Evolutionary conservation across 2,888 invertebrate species (phyloP).

Genomic region (Hermodice carunculata): DNA sequence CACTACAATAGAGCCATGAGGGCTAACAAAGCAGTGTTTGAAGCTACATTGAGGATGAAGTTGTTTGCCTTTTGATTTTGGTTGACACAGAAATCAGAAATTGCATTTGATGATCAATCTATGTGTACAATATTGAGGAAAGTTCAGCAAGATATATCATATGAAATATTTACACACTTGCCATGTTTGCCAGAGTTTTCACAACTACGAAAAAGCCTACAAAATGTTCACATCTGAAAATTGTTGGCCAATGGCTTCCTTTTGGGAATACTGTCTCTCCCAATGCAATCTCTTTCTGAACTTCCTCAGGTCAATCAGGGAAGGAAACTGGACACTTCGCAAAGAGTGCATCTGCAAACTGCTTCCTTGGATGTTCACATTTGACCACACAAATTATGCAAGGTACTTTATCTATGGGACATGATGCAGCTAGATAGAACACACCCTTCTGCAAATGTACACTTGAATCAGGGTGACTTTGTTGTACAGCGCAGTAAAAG

Average conservation of each 20-base stretch:
- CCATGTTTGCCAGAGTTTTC: too few species aligned
- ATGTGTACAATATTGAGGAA: too few species aligned
- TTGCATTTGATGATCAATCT: too few species aligned
- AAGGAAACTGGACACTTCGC: background rate
- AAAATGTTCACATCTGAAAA: too few species aligned
- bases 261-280: too few species aligned
- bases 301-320: constrained; percentile 13
- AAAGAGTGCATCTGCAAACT: background rate
- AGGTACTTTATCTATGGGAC: constrained; percentile 3
- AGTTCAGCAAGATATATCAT: too few species aligned
- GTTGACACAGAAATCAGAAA: too few species aligned
- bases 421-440: background rate
- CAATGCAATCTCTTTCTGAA: too few species aligned
- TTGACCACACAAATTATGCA: background rate
- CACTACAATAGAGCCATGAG: constrained; percentile 12
- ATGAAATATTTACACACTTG: too few species aligned
- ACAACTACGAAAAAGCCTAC: too few species aligned
- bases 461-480: background rate
- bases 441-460: background rate
- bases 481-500: background rate
- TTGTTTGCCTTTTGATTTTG: too few species aligned
- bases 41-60: background rate
- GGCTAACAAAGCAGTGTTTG: constrained; percentile 6
- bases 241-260: too few species aligned
- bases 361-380: background rate